These are phyloP conservation scores for Coremacera marginata DNA, from an alignment of 2,888 invertebrate species.

Conservation along the genomic window DNA sequence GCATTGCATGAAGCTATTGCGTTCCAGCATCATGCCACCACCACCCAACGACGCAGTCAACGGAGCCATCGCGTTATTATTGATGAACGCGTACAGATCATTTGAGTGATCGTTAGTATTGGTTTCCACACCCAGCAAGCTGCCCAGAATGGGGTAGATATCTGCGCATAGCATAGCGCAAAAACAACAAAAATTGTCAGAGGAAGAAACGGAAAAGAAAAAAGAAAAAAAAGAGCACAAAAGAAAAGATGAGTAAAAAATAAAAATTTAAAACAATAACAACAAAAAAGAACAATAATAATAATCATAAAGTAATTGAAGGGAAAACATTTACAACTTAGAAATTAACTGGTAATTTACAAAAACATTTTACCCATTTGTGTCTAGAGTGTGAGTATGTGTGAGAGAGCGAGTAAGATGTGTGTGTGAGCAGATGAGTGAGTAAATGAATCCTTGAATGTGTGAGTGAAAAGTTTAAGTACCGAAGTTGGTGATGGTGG, in stretches of 20 bases:
- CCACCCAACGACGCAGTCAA: slow-evolving; percentile 24
- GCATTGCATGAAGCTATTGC: slow-evolving; percentile 64
- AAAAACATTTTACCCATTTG: slow-evolving; percentile 27
- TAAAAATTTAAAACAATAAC: slow-evolving; percentile 34
- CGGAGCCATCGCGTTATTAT: slow-evolving; percentile 32
- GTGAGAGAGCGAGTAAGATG: neutral
- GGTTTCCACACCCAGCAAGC: slow-evolving; percentile 66
- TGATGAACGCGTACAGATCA: slow-evolving; percentile 38
- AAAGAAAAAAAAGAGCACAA: slow-evolving; percentile 42
- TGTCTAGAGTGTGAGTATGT: slow-evolving; percentile 14
- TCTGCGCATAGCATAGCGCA: slow-evolving; percentile 51
- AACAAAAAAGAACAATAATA: neutral
- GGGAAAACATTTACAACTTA: neutral
- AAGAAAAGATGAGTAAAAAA: slow-evolving; percentile 40
- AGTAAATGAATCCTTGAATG: slow-evolving; percentile 1
- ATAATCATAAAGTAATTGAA: neutral
- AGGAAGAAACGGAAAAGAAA: slow-evolving; percentile 11
- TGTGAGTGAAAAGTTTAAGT: slow-evolving; percentile 12
- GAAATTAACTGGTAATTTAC: neutral
- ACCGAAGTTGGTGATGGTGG: neutral
- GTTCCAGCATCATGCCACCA: slow-evolving; percentile 43
- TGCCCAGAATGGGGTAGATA: slow-evolving; percentile 68
- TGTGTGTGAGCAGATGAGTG: slow-evolving; percentile 3
- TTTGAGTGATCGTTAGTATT: slow-evolving; percentile 49
- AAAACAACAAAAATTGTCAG: slow-evolving; percentile 3